Percentiles rank a stretch among this genome's conserved stretches.
phyloP scores from a whole-genome alignment of 2,888 invertebrate genomes.

The Polia nebulosa region DNA sequence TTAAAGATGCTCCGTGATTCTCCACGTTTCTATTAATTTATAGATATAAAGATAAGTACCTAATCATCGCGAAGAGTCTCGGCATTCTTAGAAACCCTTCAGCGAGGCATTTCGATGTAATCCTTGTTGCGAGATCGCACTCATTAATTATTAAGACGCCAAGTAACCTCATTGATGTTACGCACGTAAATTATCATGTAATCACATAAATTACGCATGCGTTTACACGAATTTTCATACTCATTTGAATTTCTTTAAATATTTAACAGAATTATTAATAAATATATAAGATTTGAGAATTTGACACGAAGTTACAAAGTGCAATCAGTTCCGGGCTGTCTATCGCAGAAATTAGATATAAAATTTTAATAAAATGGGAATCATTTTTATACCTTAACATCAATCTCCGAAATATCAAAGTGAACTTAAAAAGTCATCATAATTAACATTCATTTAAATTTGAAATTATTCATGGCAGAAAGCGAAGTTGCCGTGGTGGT shows the following conservation, averaged over 20 bases:
- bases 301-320: constrained; percentile 12
- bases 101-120: constrained; percentile 63
- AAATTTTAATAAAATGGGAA: constrained; percentile 52
- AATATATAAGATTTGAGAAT: not conserved
- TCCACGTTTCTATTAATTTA: constrained; percentile 64
- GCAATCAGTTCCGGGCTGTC: not conserved
- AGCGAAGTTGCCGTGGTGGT: constrained; percentile 85
- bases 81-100: constrained; percentile 48
- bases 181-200: constrained; percentile 60
- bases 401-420: constrained; percentile 76
- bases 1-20: constrained; percentile 65
- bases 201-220: constrained; percentile 38
- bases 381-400: constrained; percentile 69
- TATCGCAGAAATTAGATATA: constrained; percentile 28
- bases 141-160: constrained; percentile 65
- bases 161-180: constrained; percentile 57
- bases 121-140: constrained; percentile 62
- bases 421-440: constrained; percentile 85
- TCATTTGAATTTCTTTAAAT: constrained; percentile 10
- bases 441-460: constrained; percentile 89
- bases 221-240: constrained; percentile 22
- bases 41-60: constrained; percentile 46
- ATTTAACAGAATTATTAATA: not conserved
- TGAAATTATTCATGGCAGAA: constrained; percentile 87
- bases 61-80: constrained; percentile 61